Conservation (phyloP, 2,888 invertebrate genomes). For the Punctoribates punctum region DNA sequence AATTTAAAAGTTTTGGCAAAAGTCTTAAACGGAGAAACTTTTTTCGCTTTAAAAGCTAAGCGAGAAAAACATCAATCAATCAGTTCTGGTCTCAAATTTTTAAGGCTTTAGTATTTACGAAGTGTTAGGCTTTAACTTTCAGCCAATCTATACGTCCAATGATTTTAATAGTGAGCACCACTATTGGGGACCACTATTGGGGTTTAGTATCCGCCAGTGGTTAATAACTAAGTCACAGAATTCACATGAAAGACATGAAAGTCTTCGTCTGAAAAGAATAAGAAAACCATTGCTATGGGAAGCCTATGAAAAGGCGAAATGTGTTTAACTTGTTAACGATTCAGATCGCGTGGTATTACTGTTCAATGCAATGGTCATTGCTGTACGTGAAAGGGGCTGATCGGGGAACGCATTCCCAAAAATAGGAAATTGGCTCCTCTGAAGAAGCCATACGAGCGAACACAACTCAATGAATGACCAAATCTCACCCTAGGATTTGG, state of each 20-base stretch:
- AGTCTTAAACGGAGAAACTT: not conserved
- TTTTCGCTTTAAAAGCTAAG: not conserved
- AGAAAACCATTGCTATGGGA: not conserved
- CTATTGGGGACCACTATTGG: not conserved
- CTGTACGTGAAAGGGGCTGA: conserved; percentile 5
- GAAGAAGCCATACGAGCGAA: conserved; percentile 9
- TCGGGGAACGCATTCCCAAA: not conserved
- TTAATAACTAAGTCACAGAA: conserved; percentile 19
- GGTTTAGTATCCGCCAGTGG: conserved; percentile 17
- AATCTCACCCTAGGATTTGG: conserved; percentile 2
- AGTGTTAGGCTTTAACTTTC: not conserved
- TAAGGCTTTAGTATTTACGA: conserved; percentile 13
- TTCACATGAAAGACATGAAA: conserved; percentile 4
- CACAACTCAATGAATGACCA: not conserved
- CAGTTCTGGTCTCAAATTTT: not conserved
- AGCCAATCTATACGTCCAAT: not conserved
- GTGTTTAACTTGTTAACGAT: not conserved
- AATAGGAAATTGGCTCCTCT: conserved; percentile 23
- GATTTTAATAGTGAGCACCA: not conserved
- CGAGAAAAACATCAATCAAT: not conserved
- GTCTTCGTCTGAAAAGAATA: not conserved
- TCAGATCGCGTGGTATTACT: not conserved
- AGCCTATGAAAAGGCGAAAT: not conserved
- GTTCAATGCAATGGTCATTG: conserved; percentile 11
- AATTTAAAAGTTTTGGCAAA: not conserved